Evolutionary conservation across 2,888 invertebrate genomes (phyloP), one percentile per base, ranked within the genome.

Genomic region (Chrysina gloriosa): DNA sequence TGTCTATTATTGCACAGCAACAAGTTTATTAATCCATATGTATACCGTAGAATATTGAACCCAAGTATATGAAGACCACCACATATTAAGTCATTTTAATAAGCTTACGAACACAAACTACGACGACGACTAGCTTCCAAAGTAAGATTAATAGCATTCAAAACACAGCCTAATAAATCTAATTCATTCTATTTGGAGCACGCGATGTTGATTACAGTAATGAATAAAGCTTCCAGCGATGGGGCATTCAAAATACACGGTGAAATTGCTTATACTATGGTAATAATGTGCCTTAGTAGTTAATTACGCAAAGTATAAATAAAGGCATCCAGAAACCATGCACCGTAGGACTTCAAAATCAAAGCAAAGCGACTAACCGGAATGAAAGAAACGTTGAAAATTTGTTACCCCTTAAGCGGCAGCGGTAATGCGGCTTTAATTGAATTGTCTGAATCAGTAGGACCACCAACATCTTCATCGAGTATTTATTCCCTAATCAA

Each of bases 401-500:
- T 66, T 66, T 66, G 66, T 66, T 66, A 66, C 66, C 66, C 66
- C 66, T 39, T 42, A 58, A 66, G 56, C 66, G 45, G 52, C 54
- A 36, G 31, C 34, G 31, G 72, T 71, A 72, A 70, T 73, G 74
- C 72, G 64, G 70, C 70, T 76, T 79, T 80, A 80, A 81, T 81
- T 81, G 81, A 82, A 81, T 81, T 80, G 80, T 81, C 80, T 78
- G 74, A 72, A 74, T 74, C 74, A 74, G 76, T 74, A 69, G 79
- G 81, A 82, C 81, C 82, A 82, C 81, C 81, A 73, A 73, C 78
- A 76, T 77, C 72, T 74, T 78, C 77, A 74, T 73, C 71, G 73
- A 76, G 77, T 79, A 80, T 81, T 81, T 81, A 80, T 80, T 82
- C 78, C 80, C 81, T 81, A 81, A 80, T 81, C 82, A 81, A 78